phyloP scores from a whole-genome alignment of 2,797 vertebrate genomes.

The Coranthus polyacanthus region DNA sequence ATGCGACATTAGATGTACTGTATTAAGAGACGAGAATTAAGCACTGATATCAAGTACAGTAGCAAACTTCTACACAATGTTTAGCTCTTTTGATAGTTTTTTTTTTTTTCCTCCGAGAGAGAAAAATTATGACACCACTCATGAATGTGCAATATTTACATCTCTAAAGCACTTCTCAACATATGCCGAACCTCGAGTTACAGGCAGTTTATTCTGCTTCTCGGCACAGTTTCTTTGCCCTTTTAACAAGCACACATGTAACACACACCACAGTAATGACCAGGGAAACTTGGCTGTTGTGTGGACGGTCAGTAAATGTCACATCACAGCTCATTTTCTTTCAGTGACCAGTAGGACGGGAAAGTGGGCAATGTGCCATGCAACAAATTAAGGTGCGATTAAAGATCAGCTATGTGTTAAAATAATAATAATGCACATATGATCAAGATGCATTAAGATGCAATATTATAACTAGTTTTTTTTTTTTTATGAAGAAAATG shows the following conservation, averaged over 20 bases:
- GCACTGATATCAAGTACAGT: constrained; percentile 73
- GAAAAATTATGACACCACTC: constrained; percentile 29
- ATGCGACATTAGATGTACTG: constrained; percentile 77
- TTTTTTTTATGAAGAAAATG: neutral
- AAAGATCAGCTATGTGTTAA: neutral
- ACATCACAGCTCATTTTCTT: neutral
- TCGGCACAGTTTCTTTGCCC: constrained; percentile 3
- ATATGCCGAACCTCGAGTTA: constrained; percentile 7
- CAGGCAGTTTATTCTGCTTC: neutral
- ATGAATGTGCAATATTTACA: constrained; percentile 65
- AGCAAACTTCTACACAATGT: constrained; percentile 75
- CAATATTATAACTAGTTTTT: neutral
- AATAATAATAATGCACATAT: no score
- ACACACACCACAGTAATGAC: constrained; percentile 13
- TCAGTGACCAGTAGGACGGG: neutral
- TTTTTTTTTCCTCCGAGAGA: constrained; percentile 28
- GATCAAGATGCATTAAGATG: neutral
- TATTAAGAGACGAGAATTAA: constrained; percentile 57
- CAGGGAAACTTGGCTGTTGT: neutral
- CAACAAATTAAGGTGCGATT: constrained; percentile 22
- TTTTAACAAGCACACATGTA: constrained; percentile 27
- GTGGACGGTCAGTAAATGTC: neutral
- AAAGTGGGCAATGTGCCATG: neutral
- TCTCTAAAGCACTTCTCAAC: constrained; percentile 32
- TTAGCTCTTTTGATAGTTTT: constrained; percentile 53